Evolutionary conservation across 1,140 invertebrate species (phyloP).

Genomic region (Aphelenchoides avenae): DNA sequence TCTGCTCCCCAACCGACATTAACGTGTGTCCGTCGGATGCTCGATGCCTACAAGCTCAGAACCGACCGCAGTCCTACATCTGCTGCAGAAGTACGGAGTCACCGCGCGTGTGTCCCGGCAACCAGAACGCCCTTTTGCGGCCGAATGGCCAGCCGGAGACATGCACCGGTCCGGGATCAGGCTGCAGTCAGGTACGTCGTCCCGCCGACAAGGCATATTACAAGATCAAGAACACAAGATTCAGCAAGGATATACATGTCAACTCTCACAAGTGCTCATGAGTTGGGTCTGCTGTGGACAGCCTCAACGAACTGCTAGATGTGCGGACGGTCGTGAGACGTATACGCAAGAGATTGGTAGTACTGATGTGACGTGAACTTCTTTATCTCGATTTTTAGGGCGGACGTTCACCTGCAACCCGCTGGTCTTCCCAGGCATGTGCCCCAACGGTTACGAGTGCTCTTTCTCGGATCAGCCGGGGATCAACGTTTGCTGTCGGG

Average conservation of each 20-base stretch:
- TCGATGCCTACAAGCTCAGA: constrained; percentile 39
- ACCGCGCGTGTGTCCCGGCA: constrained; percentile 42
- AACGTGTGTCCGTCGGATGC: constrained; percentile 38
- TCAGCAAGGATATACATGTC: constrained; percentile 36
- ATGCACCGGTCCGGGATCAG: constrained; percentile 32
- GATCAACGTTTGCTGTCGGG: constrained; percentile 36
- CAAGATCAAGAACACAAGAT: no score
- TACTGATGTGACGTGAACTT: neutral
- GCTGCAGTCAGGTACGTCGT: constrained; percentile 26
- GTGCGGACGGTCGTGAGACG: constrained; percentile 43
- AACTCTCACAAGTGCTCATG: constrained; percentile 32
- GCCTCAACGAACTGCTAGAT: constrained; percentile 12
- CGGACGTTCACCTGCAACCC: constrained; percentile 35
- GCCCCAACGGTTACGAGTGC: constrained; percentile 37
- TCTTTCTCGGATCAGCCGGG: constrained; percentile 21
- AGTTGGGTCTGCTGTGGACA: constrained; percentile 39
- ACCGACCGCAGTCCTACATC: constrained; percentile 35
- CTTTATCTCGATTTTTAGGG: constrained; percentile 12
- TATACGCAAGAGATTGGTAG: constrained; percentile 41
- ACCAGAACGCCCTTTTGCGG: constrained; percentile 38
- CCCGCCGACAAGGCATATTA: neutral
- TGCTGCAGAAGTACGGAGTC: constrained; percentile 33
- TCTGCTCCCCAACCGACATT: constrained; percentile 29
- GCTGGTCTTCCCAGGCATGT: constrained; percentile 19
- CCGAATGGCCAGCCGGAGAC: constrained; percentile 26